phyloP scores from a whole-genome alignment of 2,797 vertebrate genomes.

The Halcyon leucocephala region DNA sequence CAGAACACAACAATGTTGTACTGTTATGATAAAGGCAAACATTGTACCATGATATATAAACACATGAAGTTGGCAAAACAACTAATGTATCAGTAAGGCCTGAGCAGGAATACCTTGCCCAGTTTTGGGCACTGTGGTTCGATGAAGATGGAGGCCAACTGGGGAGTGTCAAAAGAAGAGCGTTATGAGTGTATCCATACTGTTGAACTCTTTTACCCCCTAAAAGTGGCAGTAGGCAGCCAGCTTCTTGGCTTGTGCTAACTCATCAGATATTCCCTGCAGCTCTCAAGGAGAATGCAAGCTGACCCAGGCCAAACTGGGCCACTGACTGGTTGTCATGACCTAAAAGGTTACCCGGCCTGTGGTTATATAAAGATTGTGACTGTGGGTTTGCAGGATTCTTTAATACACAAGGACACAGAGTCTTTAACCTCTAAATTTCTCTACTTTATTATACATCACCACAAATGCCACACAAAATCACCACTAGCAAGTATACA shows the following conservation, averaged over 20 bases:
- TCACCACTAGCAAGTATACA: background rate
- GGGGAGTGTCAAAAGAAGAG: background rate
- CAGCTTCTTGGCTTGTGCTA: background rate
- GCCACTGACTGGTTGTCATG: background rate
- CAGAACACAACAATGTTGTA: background rate
- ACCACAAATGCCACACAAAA: background rate
- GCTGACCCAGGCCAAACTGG: background rate
- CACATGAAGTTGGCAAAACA: background rate
- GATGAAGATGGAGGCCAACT: background rate
- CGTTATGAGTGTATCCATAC: background rate
- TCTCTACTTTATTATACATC: background rate
- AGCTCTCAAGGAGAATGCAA: background rate
- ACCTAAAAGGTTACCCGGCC: background rate
- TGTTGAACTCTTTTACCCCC: background rate
- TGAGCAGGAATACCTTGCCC: background rate
- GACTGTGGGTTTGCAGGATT: rapidly evolving
- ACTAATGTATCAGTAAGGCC: background rate
- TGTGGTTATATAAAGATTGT: background rate
- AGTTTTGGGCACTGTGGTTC: background rate
- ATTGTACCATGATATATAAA: background rate
- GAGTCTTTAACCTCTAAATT: background rate
- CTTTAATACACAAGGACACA: background rate
- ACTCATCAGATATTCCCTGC: background rate
- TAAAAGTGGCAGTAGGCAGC: background rate
- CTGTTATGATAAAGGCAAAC: background rate